Evolutionary conservation across 2,797 vertebrate species (phyloP).

Genomic region (Tapera naevia): DNA sequence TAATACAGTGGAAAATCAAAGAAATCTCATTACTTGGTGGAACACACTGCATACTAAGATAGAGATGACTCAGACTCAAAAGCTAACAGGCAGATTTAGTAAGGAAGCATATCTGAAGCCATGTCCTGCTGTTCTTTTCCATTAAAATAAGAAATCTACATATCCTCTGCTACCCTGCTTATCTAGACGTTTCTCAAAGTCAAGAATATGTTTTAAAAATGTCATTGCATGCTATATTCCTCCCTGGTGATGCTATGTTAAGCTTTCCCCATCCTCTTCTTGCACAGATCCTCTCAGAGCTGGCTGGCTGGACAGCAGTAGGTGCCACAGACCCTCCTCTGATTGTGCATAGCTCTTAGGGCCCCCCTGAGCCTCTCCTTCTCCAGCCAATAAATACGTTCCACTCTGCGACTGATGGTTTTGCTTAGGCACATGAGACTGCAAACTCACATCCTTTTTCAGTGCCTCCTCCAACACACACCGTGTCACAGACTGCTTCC

Average conservation of each 20-base stretch:
- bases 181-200: neutral
- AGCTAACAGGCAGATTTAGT: slow-evolving; percentile 22
- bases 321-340: neutral
- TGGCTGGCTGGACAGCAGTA: neutral
- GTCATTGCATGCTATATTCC: neutral
- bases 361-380: neutral
- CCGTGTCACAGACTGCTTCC: slow-evolving; percentile 61
- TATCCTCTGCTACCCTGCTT: neutral
- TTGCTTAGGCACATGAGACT: slow-evolving; percentile 28
- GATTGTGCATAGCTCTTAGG: rapidly evolving
- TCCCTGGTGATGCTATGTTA: neutral
- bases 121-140: slow-evolving; percentile 30
- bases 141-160: slow-evolving; percentile 32
- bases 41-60: slow-evolving; percentile 46
- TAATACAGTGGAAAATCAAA: slow-evolving; percentile 44
- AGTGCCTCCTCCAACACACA: slow-evolving; percentile 29
- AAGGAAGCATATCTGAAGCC: neutral
- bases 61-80: slow-evolving; percentile 37
- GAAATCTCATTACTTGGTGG: slow-evolving; percentile 53
- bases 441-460: slow-evolving; percentile 24
- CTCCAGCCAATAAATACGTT: slow-evolving; percentile 27
- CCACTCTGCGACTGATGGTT: slow-evolving; percentile 23
- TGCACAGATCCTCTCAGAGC: neutral
- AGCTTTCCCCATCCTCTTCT: neutral
- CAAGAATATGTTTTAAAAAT: neutral